phyloP scores from a whole-genome alignment of 2,113 vertebrate genomes.

The Chionodraco myersi region DNA sequence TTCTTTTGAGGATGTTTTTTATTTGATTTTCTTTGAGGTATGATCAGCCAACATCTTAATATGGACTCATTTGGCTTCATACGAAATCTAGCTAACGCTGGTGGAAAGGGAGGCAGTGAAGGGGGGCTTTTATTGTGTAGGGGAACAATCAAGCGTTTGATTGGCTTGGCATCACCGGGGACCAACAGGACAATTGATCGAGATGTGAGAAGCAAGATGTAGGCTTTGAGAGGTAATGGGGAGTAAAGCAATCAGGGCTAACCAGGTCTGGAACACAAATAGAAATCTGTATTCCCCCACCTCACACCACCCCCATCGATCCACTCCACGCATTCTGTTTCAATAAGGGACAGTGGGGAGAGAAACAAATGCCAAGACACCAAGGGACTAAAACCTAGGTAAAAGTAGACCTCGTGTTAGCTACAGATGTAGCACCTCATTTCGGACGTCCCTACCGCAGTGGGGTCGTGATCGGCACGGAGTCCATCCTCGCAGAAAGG shows the following conservation, averaged over 20 bases:
- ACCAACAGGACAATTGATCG: conserved; percentile 44
- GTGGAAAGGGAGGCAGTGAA: neutral
- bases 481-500: no score
- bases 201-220: conserved; percentile 21
- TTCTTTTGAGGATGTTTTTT: conserved; percentile 1
- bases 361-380: conserved; percentile 36
- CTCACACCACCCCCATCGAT: conserved; percentile 32
- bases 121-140: conserved; percentile 1
- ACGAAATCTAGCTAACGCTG: neutral
- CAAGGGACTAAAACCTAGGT: neutral
- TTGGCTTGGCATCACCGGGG: conserved; percentile 1
- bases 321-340: conserved; percentile 8
- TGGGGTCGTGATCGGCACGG: no score
- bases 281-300: conserved; percentile 45
- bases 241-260: conserved; percentile 52
- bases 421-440: neutral
- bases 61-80: neutral
- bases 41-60: conserved; percentile 10
- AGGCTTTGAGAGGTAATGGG: conserved; percentile 35
- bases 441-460: no score
- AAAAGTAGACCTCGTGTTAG: neutral
- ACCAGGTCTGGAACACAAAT: conserved; percentile 49
- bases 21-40: conserved; percentile 5
- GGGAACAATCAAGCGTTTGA: neutral
- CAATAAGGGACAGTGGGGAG: conserved; percentile 27